A percentile compares a stretch with the other conserved stretches of the same genome.
These are phyloP conservation scores for Peromyscus polionotus DNA, from an alignment of 2,113 vertebrate genomes.

Conservation along the genomic window DNA sequence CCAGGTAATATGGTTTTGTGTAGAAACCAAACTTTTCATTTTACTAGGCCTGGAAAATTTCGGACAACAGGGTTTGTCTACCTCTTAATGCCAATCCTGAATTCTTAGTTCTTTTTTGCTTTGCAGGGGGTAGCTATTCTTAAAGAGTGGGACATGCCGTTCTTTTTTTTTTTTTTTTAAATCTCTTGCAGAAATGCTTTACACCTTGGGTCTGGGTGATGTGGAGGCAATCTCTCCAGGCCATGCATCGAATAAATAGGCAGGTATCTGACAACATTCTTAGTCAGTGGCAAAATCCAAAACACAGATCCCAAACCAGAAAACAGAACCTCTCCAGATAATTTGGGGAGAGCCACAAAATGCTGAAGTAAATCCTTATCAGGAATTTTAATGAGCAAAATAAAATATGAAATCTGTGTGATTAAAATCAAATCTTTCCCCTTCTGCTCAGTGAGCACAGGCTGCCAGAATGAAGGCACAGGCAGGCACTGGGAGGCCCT, in stretches of 20 bases:
- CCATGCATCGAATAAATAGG: not conserved
- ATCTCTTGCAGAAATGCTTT: conserved; percentile 3
- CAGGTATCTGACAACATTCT: conserved; percentile 22
- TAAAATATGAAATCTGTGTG: conserved; percentile 90
- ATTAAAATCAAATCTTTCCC: conserved; percentile 91
- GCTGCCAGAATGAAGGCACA: conserved; percentile 83
- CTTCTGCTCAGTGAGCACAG: conserved; percentile 86
- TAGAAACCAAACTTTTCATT: not conserved
- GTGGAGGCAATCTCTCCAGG: conserved; percentile 42
- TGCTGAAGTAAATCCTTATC: conserved; percentile 89
- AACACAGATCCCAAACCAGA: not conserved
- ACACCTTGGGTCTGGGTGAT: not conserved
- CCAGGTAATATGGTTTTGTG: not conserved
- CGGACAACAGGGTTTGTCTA: conserved; percentile 63
- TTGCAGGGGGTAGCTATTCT: not conserved
- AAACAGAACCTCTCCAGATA: conserved; percentile 61
- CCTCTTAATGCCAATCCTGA: conserved; percentile 71
- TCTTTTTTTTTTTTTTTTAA: not conserved
- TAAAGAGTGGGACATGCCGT: conserved; percentile 31
- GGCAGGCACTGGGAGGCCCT: conserved; percentile 83
- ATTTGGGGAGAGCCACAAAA: conserved; percentile 85
- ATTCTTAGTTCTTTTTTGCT: conserved; percentile 72
- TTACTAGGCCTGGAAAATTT: conserved; percentile 40
- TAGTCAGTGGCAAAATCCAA: not conserved
- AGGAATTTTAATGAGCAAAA: conserved; percentile 91